A percentile compares a stretch with the other conserved stretches of the same genome.
Conservation (phyloP, 2,797 vertebrate species). For the Lutjanus argentimaculatus region DNA sequence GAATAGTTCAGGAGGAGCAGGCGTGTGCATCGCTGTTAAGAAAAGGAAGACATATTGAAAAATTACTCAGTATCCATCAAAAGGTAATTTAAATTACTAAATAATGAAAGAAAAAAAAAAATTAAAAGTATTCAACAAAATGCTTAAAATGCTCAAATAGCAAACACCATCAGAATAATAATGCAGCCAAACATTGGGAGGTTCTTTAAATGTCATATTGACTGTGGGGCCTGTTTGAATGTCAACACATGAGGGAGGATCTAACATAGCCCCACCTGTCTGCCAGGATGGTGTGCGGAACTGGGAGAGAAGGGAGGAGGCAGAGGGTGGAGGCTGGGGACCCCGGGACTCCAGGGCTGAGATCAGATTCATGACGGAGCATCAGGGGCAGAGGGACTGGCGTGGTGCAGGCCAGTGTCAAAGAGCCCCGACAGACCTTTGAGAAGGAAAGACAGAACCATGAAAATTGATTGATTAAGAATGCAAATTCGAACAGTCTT, state of each 20-base stretch:
- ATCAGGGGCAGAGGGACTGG: slow-evolving; percentile 93
- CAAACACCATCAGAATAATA: slow-evolving; percentile 45
- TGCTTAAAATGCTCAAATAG: background rate
- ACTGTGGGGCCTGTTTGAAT: slow-evolving; percentile 70
- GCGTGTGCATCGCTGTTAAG: slow-evolving; percentile 94
- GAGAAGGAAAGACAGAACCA: slow-evolving; percentile 23
- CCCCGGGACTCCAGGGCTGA: slow-evolving; percentile 95
- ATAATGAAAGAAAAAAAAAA: slow-evolving; percentile 1
- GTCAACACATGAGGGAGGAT: slow-evolving; percentile 70
- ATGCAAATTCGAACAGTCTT: background rate
- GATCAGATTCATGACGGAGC: slow-evolving; percentile 98
- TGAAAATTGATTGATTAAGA: slow-evolving; percentile 6
- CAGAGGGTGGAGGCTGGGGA: slow-evolving; percentile 94
- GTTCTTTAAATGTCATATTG: slow-evolving; percentile 74
- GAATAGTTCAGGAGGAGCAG: slow-evolving; percentile 95
- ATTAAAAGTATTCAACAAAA: slow-evolving; percentile 6
- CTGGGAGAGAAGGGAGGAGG: slow-evolving; percentile 95
- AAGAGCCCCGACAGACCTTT: slow-evolving; percentile 95
- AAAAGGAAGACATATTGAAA: slow-evolving; percentile 67
- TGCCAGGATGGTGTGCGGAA: slow-evolving; percentile 97
- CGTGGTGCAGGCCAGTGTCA: slow-evolving; percentile 95
- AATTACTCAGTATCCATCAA: slow-evolving; percentile 56
- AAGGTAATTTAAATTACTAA: slow-evolving; percentile 6
- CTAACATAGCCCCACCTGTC: slow-evolving; percentile 87
- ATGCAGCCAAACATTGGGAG: slow-evolving; percentile 43